Percentiles rank a stretch among this genome's conserved stretches.
These are phyloP conservation scores for Ciconia stormi DNA, from an alignment of 2,113 vertebrate species.

Conservation along the genomic window DNA sequence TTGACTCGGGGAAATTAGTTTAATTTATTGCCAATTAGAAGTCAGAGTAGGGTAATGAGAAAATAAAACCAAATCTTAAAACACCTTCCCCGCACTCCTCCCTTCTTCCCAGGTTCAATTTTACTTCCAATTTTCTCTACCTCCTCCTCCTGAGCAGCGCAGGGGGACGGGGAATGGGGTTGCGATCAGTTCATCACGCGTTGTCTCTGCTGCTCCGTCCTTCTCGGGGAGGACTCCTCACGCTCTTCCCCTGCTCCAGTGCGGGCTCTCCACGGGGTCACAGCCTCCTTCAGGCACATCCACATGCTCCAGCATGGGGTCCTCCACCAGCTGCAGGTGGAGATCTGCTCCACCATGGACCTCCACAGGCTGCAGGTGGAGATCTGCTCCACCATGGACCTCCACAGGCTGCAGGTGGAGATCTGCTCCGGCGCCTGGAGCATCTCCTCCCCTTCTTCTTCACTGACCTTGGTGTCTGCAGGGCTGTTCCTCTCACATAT, in stretches of 20 bases:
- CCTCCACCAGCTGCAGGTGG: not conserved
- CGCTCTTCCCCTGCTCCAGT: not conserved
- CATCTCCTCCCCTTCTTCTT: not conserved
- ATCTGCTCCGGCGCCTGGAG: fast-evolving
- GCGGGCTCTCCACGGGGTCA: fast-evolving
- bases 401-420: too few species aligned
- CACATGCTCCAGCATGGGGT: fast-evolving
- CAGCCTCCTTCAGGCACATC: not conserved
- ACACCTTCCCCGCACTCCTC: not conserved
- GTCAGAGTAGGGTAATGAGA: not conserved
- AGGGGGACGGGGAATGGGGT: not conserved
- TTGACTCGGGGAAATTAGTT: not conserved
- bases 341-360: too few species aligned
- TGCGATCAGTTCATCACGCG: not conserved
- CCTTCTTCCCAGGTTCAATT: not conserved
- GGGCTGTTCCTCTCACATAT: not conserved
- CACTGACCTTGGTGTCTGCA: not conserved
- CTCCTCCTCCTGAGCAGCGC: fast-evolving
- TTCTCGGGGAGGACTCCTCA: not conserved
- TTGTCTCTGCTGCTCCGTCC: not conserved
- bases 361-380: too few species aligned
- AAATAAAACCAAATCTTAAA: not conserved
- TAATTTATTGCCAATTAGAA: not conserved
- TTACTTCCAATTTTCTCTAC: not conserved
- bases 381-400: too few species aligned